These are phyloP conservation scores for Etheostoma perlongum DNA, from an alignment of 2,797 vertebrate species.

Conservation along the genomic window DNA sequence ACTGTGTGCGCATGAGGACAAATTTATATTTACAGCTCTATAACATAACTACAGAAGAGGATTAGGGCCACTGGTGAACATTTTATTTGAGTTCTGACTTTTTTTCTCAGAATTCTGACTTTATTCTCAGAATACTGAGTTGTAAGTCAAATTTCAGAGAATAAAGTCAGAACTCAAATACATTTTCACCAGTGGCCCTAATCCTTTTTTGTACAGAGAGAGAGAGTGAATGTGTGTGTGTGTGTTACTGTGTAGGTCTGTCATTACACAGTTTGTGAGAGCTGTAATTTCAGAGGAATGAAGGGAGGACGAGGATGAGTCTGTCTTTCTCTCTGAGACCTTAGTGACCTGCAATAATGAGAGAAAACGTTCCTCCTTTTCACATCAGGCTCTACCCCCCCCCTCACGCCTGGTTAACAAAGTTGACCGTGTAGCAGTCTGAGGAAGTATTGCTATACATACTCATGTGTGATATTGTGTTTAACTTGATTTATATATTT, in stretches of 20 bases:
- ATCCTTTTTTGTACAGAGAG: not conserved
- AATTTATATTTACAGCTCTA: conserved; percentile 11
- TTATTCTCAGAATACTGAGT: no score
- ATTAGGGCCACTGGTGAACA: no score
- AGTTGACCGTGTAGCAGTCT: no score
- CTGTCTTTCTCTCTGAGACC: conserved; percentile 35
- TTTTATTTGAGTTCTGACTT: no score
- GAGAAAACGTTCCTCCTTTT: not conserved
- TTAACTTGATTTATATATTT: no score
- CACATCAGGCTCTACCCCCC: not conserved
- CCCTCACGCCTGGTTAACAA: not conserved
- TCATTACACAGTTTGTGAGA: conserved; percentile 61
- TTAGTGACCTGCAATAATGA: conserved; percentile 15
- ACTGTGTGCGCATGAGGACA: not conserved
- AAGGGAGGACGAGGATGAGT: conserved; percentile 18
- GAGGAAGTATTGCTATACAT: no score
- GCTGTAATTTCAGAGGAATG: conserved; percentile 72
- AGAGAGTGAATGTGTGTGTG: conserved; percentile 1
- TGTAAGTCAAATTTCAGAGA: no score
- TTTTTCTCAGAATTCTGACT: no score
- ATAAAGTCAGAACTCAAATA: no score
- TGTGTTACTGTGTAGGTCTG: conserved; percentile 34
- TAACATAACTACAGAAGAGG: not conserved
- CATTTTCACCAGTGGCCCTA: no score
- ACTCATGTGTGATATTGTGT: no score